Evolutionary conservation across 2,888 invertebrate species (phyloP).

Genomic region (Orthosia cruda): DNA sequence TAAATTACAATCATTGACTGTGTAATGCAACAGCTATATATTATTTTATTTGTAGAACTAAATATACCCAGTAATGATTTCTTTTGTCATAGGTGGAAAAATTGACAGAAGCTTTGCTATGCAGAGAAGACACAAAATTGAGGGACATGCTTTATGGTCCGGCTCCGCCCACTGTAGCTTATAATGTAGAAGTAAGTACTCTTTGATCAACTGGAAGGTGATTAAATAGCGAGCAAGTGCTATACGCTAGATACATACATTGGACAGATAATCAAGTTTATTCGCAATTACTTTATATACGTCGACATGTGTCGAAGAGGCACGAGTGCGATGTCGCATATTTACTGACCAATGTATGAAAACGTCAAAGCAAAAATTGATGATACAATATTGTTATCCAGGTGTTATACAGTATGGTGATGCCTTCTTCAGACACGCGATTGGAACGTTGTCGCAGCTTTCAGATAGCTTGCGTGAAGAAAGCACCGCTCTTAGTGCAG

Average conservation of each 20-base stretch:
- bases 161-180: constrained; percentile 89
- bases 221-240: neutral
- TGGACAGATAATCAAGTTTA: neutral
- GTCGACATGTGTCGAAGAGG: neutral
- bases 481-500: constrained; percentile 88
- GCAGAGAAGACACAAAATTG: constrained; percentile 86
- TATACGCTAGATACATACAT: neutral
- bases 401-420: constrained; percentile 97
- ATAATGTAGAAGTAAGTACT: constrained; percentile 86
- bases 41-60: neutral
- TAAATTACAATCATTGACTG: neutral
- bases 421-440: constrained; percentile 97
- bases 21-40: neutral
- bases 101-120: constrained; percentile 87
- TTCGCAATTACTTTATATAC: neutral
- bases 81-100: constrained; percentile 82
- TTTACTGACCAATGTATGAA: neutral
- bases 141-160: constrained; percentile 89
- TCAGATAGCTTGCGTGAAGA: constrained; percentile 93
- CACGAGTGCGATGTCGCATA: neutral
- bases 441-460: constrained; percentile 93
- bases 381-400: constrained; percentile 65
- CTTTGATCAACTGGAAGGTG: neutral
- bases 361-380: neutral
- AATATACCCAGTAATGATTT: constrained; percentile 1